These are phyloP conservation scores for Ryuthela nishihirai DNA, from an alignment of 2,888 invertebrate genomes.

Conservation along the genomic window DNA sequence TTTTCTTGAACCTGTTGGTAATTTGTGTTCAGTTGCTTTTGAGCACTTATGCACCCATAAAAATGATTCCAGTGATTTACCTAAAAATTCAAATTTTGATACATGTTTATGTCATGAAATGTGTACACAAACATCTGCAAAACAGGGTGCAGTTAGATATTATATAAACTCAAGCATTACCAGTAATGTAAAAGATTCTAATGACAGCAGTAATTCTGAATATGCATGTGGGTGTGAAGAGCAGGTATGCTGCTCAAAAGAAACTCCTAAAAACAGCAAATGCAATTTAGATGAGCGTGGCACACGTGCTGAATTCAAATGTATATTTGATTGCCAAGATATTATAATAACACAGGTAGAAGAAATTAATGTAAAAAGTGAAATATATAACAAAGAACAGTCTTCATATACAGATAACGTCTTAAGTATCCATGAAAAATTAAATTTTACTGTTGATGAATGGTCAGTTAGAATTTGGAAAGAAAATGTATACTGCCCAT, in stretches of 20 bases:
- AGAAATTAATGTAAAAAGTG: too few species aligned
- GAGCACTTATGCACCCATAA: not conserved
- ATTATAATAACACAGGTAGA: conserved; percentile 12
- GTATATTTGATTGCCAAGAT: conserved; percentile 28
- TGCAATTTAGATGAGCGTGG: too few species aligned
- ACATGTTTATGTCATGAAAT: too few species aligned
- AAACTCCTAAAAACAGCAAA: too few species aligned
- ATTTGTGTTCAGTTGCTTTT: conserved; percentile 19
- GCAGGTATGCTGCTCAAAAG: too few species aligned
- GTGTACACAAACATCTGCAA: too few species aligned
- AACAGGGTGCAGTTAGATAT: too few species aligned
- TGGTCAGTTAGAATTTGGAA: conserved; percentile 44
- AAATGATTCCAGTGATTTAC: not conserved
- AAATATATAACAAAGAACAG: not conserved
- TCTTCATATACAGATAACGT: not conserved
- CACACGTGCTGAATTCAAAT: conserved; percentile 36
- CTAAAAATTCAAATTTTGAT: not conserved
- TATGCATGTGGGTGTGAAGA: too few species aligned
- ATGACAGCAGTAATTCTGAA: too few species aligned
- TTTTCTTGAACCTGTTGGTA: conserved; percentile 42
- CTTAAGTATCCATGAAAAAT: too few species aligned
- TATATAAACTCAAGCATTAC: too few species aligned
- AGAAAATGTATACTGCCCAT: not conserved
- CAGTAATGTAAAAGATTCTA: too few species aligned
- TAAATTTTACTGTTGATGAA: conserved; percentile 39